Evolutionary conservation across 2,888 invertebrate genomes (phyloP).

Genomic region (Rotaria sp.): DNA sequence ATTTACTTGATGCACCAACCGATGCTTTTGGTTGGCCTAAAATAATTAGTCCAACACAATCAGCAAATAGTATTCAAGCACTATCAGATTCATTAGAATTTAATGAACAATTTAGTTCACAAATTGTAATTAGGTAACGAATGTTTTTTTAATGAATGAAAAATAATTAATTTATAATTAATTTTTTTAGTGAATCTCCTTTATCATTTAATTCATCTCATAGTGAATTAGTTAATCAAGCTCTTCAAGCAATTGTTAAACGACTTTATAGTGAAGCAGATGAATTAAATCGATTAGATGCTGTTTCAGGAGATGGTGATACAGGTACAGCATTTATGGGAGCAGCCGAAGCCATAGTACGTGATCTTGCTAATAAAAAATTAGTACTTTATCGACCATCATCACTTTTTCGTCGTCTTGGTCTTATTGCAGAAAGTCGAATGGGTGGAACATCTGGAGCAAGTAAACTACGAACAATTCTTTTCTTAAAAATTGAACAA

Average conservation of each 20-base stretch:
- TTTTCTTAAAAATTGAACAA: no score
- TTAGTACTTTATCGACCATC: constrained; percentile 33
- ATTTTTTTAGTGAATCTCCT: background rate
- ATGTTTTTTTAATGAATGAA: background rate
- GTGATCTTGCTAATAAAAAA: constrained; percentile 10
- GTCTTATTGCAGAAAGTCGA: background rate
- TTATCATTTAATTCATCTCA: background rate
- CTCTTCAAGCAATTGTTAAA: constrained; percentile 48
- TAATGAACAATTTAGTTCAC: background rate
- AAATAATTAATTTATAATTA: background rate
- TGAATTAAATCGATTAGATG: constrained; percentile 63
- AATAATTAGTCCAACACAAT: constrained; percentile 43
- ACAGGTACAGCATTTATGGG: constrained; percentile 65
- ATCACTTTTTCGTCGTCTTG: constrained; percentile 29
- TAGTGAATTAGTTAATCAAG: constrained; percentile 2
- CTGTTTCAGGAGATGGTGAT: constrained; percentile 68
- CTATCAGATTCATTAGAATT: constrained; percentile 24
- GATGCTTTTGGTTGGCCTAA: constrained; percentile 63
- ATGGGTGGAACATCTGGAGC: constrained; percentile 35
- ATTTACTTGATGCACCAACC: constrained; percentile 59
- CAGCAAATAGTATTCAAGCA: background rate
- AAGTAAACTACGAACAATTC: background rate
- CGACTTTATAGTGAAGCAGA: constrained; percentile 62
- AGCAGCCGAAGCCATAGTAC: constrained; percentile 58
- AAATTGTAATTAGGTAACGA: background rate